Evolutionary conservation across 2,797 vertebrate species (phyloP).

Genomic region (Hippopotamyrus pictus): DNA sequence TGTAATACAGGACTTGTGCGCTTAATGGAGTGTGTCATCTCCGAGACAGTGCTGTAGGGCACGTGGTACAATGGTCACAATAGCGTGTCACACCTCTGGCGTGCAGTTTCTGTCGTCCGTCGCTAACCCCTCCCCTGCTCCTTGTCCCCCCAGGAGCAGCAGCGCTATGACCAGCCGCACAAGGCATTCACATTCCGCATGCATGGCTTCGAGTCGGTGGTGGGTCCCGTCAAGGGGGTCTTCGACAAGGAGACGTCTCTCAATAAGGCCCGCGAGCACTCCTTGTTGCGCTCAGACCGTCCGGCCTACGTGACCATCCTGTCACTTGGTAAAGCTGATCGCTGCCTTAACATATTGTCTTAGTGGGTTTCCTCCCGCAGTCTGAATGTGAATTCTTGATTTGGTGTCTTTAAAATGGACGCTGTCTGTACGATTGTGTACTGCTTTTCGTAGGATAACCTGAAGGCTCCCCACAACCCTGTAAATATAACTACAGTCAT

Average conservation of each 20-base stretch:
- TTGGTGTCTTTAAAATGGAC: not conserved
- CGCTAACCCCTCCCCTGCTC: not conserved
- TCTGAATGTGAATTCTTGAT: not conserved
- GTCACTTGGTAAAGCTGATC: constrained; percentile 76
- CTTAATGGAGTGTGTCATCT: not conserved
- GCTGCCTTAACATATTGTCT: not conserved
- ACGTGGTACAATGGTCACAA: not conserved
- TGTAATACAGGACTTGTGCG: not conserved
- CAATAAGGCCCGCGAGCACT: constrained; percentile 98
- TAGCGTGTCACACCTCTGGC: not conserved
- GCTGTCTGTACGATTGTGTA: not conserved
- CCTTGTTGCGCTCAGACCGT: constrained; percentile 86
- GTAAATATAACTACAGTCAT: not conserved
- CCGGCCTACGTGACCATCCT: constrained; percentile 96
- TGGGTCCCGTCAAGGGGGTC: constrained; percentile 94
- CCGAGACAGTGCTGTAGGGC: not conserved
- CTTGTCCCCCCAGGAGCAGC: constrained; percentile 73
- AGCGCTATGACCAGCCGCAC: constrained; percentile 95
- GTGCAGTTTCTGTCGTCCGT: not conserved
- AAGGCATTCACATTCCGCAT: constrained; percentile 96
- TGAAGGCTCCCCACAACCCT: not conserved
- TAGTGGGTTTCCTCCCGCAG: not conserved
- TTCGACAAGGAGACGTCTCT: constrained; percentile 97
- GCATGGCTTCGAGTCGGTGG: constrained; percentile 95
- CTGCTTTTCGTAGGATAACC: not conserved